Base-by-base conservation (phyloP, 2,888 invertebrate species). In the Sabellastarte sp. region DNA sequence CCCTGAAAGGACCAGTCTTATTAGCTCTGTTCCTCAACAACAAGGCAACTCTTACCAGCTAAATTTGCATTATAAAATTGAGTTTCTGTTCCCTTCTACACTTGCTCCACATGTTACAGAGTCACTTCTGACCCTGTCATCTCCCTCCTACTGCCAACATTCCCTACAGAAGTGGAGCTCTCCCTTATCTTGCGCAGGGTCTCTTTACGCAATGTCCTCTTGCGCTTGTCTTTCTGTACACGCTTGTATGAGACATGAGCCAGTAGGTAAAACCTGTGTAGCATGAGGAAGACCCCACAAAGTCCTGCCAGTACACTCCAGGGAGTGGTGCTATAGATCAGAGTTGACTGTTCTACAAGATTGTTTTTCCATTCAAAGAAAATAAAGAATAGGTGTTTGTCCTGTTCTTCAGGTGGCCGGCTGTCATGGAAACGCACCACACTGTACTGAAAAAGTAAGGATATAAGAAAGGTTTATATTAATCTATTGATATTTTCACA, bases 281-380 rank as follows among this genome's bases (percentile, higher is more conserved):
- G 57, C 5, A 72, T 72, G 24, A 72, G 68, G 57, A 72, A 68
- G 32, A 72, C 68, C 24, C 72, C 72, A 57, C 72, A 72, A 26
- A 72, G 61, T 2, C 66, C 64, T 1, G 72, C 72, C 1, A 65
- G 68, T 20, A 72, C 64, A 59, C 64, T 70, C 72, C 72, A 73
- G 15, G 69, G 67, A 1, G 72, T 69, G 20, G 69, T 70, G 4
- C 72, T 70, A 50, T 68, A 66, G 30, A 72, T 32, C 33, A 73
- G 61, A 30, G 57, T 52, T 15, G 72, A 72, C 64, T 68, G 64
- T 29, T 72, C 72, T 10, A 71, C 61, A 28, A 73, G 64, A 51
- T 73, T 63, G 60, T 70, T 69, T 59, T 72, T 72, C 72, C 72
- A 72, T 60, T 72, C 72, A 55, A 73, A 72, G 64, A 72, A 72